These are phyloP conservation scores for Ernsta delagoae DNA, from an alignment of 2,888 invertebrate species.

Conservation along the genomic window DNA sequence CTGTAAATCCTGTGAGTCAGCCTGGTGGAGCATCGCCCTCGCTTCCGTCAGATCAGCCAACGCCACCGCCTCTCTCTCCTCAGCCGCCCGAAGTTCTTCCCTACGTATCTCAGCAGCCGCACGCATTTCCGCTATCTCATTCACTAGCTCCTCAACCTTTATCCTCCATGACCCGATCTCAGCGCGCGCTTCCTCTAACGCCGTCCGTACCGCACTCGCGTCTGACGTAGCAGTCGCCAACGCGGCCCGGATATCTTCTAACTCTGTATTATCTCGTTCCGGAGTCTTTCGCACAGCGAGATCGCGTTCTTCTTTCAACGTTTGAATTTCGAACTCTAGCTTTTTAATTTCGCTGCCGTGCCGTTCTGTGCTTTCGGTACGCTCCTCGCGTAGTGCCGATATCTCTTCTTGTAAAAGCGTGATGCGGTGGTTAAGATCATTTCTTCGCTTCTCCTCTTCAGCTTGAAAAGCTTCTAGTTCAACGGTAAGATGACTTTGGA, in stretches of 20 bases:
- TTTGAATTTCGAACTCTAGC: constrained; percentile 61
- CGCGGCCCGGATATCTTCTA: constrained; percentile 65
- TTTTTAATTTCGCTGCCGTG: constrained; percentile 65
- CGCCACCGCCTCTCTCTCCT: constrained; percentile 67
- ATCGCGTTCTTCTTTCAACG: constrained; percentile 66
- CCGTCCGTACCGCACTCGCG: constrained; percentile 58
- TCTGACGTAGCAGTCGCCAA: constrained; percentile 60
- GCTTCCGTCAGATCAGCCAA: constrained; percentile 72
- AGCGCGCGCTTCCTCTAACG: constrained; percentile 61
- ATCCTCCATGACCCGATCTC: constrained; percentile 67
- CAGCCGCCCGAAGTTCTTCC: constrained; percentile 66
- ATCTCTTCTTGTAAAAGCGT: constrained; percentile 71
- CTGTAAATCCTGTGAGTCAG: too few species aligned
- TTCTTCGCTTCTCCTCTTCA: constrained; percentile 61
- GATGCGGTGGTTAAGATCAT: constrained; percentile 62
- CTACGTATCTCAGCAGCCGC: constrained; percentile 64
- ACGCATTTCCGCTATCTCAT: constrained; percentile 66
- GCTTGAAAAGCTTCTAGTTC: constrained; percentile 73
- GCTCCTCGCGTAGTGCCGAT: constrained; percentile 62
- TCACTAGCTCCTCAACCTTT: constrained; percentile 66
- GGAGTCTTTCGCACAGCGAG: constrained; percentile 60
- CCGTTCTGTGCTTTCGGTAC: constrained; percentile 60
- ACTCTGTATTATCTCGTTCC: constrained; percentile 64
- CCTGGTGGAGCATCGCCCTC: constrained; percentile 61
- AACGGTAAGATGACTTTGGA: constrained; percentile 71